Evolutionary conservation across 2,113 vertebrate species (phyloP).

Genomic region (Laterallus jamaicensis): DNA sequence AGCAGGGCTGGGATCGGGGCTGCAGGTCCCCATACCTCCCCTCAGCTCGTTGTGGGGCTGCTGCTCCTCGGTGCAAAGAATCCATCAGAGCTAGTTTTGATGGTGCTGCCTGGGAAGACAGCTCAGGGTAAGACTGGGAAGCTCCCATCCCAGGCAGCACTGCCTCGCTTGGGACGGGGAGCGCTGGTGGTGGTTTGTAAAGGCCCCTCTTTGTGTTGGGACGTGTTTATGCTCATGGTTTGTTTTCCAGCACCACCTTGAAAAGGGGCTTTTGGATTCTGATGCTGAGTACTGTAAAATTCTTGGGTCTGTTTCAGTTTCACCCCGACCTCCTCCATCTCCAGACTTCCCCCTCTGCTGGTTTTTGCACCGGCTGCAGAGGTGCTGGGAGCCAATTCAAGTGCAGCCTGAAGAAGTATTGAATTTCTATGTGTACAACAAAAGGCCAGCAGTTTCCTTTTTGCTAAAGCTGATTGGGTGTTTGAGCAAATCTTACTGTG

Average conservation of each 20-base stretch:
- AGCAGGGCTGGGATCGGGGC: background rate
- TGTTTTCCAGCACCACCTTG: background rate
- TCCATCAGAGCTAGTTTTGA: conserved; percentile 68
- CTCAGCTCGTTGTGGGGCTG: background rate
- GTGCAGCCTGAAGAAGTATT: background rate
- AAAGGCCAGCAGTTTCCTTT: background rate
- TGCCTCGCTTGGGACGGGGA: rapidly evolving
- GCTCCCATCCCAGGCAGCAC: rapidly evolving
- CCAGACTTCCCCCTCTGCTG: background rate
- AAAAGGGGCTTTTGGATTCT: background rate
- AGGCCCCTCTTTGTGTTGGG: background rate
- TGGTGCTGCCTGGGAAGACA: background rate
- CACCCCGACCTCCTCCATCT: rapidly evolving
- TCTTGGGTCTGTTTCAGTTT: background rate
- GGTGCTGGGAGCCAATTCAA: background rate
- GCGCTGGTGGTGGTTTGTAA: rapidly evolving
- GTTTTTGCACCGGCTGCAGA: background rate
- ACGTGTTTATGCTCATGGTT: background rate
- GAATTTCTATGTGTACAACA: background rate
- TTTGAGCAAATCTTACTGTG: background rate
- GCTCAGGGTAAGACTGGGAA: conserved; percentile 35
- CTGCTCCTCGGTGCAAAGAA: conserved; percentile 14
- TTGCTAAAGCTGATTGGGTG: background rate
- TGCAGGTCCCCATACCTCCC: background rate
- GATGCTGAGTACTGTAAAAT: background rate